Percentiles rank a stretch among this genome's conserved stretches.
Conservation (phyloP, 2,113 vertebrate genomes). For the Pterophyllum scalare region DNA sequence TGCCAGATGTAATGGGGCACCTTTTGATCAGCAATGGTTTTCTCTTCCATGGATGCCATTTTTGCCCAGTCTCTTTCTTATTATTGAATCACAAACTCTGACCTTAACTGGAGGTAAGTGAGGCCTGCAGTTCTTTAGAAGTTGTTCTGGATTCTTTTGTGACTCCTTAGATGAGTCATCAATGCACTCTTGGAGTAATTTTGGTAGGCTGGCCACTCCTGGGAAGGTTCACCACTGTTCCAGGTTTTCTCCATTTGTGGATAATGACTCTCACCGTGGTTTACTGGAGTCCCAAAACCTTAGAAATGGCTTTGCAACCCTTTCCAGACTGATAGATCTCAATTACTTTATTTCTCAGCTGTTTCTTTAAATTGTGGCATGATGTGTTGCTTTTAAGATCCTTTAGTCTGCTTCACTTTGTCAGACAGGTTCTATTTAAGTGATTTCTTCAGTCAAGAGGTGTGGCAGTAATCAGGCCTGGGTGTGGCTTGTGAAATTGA, state of each 20-base stretch:
- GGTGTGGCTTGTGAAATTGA: background rate
- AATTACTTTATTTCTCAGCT: background rate
- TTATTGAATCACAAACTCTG: too few species aligned
- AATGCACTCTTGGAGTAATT: background rate
- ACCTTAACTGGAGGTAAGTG: too few species aligned
- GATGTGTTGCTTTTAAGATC: background rate
- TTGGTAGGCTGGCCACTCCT: background rate
- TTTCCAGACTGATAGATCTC: accelerated
- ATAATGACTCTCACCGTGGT: background rate
- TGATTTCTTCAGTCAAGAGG: background rate
- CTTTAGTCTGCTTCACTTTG: background rate
- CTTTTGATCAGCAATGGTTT: too few species aligned
- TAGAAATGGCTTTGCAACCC: background rate
- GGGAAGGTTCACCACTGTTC: background rate
- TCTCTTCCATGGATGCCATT: too few species aligned
- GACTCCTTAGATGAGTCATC: background rate
- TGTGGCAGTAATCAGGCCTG: background rate
- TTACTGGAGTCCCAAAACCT: background rate
- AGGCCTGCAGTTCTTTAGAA: background rate
- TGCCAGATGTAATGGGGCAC: too few species aligned
- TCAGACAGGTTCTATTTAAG: background rate
- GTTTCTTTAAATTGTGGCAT: background rate
- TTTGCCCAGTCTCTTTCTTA: too few species aligned
- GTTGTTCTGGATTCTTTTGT: background rate
- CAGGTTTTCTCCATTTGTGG: background rate